A percentile compares a stretch with the other conserved stretches of the same genome.
These are phyloP conservation scores for Mactra quadrangularis DNA, from an alignment of 1,140 invertebrate genomes.

Conservation along the genomic window DNA sequence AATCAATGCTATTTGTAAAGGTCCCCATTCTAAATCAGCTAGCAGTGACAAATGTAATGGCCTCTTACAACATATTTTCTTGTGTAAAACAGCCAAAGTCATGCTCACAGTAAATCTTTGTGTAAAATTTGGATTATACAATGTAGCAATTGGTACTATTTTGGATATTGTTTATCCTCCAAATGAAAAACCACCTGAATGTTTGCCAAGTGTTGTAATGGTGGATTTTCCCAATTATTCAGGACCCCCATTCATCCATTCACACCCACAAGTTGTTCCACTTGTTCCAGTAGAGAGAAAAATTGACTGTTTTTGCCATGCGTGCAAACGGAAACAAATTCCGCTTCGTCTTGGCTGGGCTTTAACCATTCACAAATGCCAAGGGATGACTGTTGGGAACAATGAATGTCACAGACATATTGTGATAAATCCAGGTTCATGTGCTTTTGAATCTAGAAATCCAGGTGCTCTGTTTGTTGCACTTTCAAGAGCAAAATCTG, in stretches of 20 bases:
- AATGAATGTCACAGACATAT: slow-evolving; percentile 57
- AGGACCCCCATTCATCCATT: slow-evolving; percentile 41
- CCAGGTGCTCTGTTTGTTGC: slow-evolving; percentile 68
- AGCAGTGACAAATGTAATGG: slow-evolving; percentile 20
- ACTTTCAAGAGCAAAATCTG: slow-evolving; percentile 63
- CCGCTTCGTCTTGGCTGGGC: slow-evolving; percentile 63
- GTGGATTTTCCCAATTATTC: slow-evolving; percentile 57
- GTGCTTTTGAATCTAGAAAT: slow-evolving; percentile 62
- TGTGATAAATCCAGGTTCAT: slow-evolving; percentile 63
- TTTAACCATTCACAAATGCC: slow-evolving; percentile 65
- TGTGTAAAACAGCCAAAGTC: slow-evolving; percentile 52
- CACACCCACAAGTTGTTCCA: slow-evolving; percentile 44
- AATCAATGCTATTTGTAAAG: slow-evolving; percentile 27
- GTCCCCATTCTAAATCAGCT: slow-evolving; percentile 7
- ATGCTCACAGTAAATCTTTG: slow-evolving; percentile 57
- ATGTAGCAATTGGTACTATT: slow-evolving; percentile 58
- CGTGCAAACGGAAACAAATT: slow-evolving; percentile 62
- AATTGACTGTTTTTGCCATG: slow-evolving; percentile 52
- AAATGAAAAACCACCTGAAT: background rate
- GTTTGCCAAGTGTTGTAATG: slow-evolving; percentile 56
- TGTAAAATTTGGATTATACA: slow-evolving; percentile 58
- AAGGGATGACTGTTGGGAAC: slow-evolving; percentile 68
- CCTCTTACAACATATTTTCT: slow-evolving; percentile 10
- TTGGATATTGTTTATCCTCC: slow-evolving; percentile 55
- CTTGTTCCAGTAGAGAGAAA: slow-evolving; percentile 56